A percentile compares a stretch with the other conserved stretches of the same genome.
Evolutionary conservation across 1,140 invertebrate genomes (phyloP).

Genomic region (Aphis gossypii): DNA sequence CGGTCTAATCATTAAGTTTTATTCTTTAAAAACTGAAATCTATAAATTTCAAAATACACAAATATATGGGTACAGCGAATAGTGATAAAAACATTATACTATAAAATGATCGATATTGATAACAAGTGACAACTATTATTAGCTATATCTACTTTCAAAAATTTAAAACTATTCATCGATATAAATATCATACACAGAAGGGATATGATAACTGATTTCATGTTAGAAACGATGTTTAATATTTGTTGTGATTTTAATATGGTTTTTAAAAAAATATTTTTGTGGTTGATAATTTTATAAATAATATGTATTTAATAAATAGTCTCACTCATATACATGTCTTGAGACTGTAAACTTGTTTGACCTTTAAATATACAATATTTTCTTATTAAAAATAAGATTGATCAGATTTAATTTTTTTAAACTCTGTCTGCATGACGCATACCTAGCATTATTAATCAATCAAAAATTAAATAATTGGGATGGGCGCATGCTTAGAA

Average conservation of each 20-base stretch:
- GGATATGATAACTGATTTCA: not conserved
- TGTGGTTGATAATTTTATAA: not conserved
- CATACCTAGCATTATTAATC: constrained; percentile 16
- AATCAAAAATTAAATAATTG: constrained; percentile 25
- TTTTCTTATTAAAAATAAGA: constrained; percentile 42
- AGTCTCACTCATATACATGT: not conserved
- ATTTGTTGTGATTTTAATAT: not conserved
- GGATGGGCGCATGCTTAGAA: not conserved
- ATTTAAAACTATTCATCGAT: not conserved
- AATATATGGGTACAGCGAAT: too few species aligned
- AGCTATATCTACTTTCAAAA: not conserved
- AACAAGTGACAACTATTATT: too few species aligned
- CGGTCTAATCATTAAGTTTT: not conserved
- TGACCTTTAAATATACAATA: constrained; percentile 6
- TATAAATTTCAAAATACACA: not conserved
- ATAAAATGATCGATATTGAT: not conserved
- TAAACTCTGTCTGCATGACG: not conserved
- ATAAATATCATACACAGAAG: not conserved
- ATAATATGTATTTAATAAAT: constrained; percentile 2
- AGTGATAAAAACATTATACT: not conserved
- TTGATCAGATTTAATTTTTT: constrained; percentile 19
- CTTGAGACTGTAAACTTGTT: not conserved
- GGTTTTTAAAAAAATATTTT: not conserved
- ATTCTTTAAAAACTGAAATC: not conserved
- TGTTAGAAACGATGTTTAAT: not conserved